Percentiles rank a stretch among this genome's conserved stretches.
These are phyloP conservation scores for Cyprinus carpio DNA, from an alignment of 2,113 vertebrate genomes.

Conservation along the genomic window DNA sequence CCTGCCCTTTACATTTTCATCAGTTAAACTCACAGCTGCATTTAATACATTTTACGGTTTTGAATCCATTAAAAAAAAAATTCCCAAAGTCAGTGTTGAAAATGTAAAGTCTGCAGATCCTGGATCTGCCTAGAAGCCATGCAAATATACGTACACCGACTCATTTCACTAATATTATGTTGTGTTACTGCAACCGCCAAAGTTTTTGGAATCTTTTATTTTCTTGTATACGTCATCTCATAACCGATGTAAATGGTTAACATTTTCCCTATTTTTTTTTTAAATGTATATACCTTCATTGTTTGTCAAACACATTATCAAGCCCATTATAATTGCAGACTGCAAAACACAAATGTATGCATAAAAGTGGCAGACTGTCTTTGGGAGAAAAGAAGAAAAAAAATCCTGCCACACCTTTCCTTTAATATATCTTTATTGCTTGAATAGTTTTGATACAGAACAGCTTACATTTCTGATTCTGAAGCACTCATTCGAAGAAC, in stretches of 20 bases:
- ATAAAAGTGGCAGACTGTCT: neutral
- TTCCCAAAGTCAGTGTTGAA: neutral
- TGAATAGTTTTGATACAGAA: conserved; percentile 94
- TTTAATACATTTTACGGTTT: neutral
- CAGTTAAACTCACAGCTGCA: neutral
- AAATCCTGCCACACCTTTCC: conserved; percentile 49
- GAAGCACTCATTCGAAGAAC: conserved; percentile 71
- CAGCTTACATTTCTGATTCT: conserved; percentile 87
- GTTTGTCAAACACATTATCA: neutral
- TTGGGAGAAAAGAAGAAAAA: neutral
- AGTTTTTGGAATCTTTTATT: neutral
- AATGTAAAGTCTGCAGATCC: neutral
- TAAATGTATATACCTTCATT: neutral
- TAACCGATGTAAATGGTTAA: neutral
- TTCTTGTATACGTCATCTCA: neutral
- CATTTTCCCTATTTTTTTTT: neutral
- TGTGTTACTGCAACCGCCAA: neutral
- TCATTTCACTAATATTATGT: neutral
- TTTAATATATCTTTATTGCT: conserved; percentile 97
- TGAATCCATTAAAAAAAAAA: neutral
- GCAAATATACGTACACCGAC: neutral
- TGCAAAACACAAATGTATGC: neutral
- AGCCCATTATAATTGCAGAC: neutral
- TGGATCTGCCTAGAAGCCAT: neutral
- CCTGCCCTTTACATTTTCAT: neutral